Base-by-base conservation (phyloP, 2,888 invertebrate genomes). In the Poecilus cupreus region DNA sequence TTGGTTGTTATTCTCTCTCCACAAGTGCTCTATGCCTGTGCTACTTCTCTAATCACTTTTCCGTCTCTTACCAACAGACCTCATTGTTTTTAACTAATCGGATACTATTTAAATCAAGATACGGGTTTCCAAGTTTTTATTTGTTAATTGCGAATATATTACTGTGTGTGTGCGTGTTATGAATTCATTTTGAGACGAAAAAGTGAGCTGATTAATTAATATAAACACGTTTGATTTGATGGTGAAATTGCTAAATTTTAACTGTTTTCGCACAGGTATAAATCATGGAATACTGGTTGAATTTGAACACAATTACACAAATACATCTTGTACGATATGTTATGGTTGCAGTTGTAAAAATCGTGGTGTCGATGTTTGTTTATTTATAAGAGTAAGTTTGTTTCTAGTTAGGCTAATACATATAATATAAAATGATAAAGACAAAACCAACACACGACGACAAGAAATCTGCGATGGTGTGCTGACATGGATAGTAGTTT, bases 401-500 rank as follows among this genome's bases (percentile, higher is more conserved):
- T 51, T 75, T 68, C 13, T 75, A 75, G 75, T 75, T 74, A 75
- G 26, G 46, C 18, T 75, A 51, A 75, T 51, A 75, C 24, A 46
- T 43, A 32, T 26, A 22, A 16, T 24, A 16, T 51, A 16, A 49
- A 75, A 51, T 49, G 51, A 51, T 51, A 75, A 75, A 75, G 51
- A 75, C 75, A 49, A 75, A 72, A 75, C 75, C 51, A 51, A 75
- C 49, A 49, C 75, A 75, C 51, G 49, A 74, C 39, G 46, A 70
- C 70, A 39, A 72, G 46, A 72, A 32, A 32, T 75, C 32, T 49
- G 26, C 51, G 49, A 26, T 78, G 78, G 78, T 78, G 78, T 78
- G 78, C 78, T 78, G 78, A 75, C 72, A 46, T 72, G 72, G 75
- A 78, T 78, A 64, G 51, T 78, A 78, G 78, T 78, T 78, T 78